Evolutionary conservation across 2,797 vertebrate genomes (phyloP), one percentile per base, ranked within the genome.

Genomic region (Anguilla megastoma): DNA sequence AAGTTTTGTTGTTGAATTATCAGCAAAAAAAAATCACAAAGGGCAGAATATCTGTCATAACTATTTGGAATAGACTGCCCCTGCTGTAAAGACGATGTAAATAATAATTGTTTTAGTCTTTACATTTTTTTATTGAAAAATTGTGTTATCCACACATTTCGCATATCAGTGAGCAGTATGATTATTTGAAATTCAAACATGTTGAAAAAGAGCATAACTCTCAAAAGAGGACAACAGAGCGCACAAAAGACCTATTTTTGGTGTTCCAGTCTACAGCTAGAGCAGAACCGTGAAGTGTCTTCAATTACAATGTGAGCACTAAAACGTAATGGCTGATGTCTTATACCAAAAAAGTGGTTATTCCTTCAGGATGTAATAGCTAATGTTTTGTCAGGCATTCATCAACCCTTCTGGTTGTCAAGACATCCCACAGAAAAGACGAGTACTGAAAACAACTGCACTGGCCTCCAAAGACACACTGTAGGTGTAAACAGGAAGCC

Each of bases 341-440:
- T 83, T 71, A 56, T 36, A 88, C 74, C 84, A 63, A 86, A 88
- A 87, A 76, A 33, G 88, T 93, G 90, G 87, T 91, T 91, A 91
- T 94, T 94, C 92, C 88, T 91, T 86, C 90, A 69, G 87, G 83
- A 89, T 88, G 88, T 91, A 92, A 93, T 92, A 92, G 90, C 89
- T 80, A 92, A n/a, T 86, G 85, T 90, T 84, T 87, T 91, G 90
- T 90, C 88, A 86, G 85, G 88, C 90, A 88, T 18, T 90, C 84
- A 27, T 63, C 82, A 52, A 88, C 93, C 89, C 87, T 89, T 88
- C 87, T 85, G 66, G 18, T 54, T 83, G 85, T 66, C 76, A n/a
- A 85, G 54, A 84, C 71, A 58, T 86, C 87, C 66, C 76, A 60
- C 88, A 88, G 69, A 33, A 54, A 89, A 92, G 41, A 85, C 45